Percentiles rank a stretch among this genome's conserved stretches.
phyloP scores from a whole-genome alignment of 2,113 vertebrate species.

The Saguinus imperator region DNA sequence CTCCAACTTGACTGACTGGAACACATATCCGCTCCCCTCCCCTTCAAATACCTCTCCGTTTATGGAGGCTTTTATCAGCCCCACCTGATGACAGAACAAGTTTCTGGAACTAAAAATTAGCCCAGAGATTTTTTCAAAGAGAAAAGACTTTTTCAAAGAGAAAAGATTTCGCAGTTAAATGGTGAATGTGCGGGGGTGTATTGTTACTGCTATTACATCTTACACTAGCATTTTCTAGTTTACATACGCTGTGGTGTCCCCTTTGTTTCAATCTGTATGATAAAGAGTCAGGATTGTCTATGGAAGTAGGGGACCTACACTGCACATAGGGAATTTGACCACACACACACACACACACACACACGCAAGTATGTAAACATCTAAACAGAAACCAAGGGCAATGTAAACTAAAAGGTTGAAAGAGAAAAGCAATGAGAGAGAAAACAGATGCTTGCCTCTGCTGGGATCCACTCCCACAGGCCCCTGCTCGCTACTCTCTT shows the following conservation, averaged over 20 bases:
- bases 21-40: rapidly evolving
- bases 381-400: not conserved
- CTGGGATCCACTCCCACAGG: not conserved
- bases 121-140: not conserved
- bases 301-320: not conserved
- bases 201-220: not conserved
- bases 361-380: not conserved
- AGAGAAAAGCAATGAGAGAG: not conserved
- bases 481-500: not conserved
- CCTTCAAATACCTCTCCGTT: not conserved
- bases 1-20: not conserved
- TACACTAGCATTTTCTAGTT: not conserved
- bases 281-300: not conserved
- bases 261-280: not conserved
- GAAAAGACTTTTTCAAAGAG: too few relatives aligned
- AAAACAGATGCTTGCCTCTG: not conserved
- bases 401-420: not conserved
- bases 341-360: not conserved
- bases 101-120: not conserved
- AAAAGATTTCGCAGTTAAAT: not conserved
- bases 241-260: not conserved
- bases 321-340: not conserved
- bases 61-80: not conserved
- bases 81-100: not conserved
- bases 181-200: not conserved